Conservation (phyloP, 2,113 vertebrate genomes). For the Gorsachius goisagi region DNA sequence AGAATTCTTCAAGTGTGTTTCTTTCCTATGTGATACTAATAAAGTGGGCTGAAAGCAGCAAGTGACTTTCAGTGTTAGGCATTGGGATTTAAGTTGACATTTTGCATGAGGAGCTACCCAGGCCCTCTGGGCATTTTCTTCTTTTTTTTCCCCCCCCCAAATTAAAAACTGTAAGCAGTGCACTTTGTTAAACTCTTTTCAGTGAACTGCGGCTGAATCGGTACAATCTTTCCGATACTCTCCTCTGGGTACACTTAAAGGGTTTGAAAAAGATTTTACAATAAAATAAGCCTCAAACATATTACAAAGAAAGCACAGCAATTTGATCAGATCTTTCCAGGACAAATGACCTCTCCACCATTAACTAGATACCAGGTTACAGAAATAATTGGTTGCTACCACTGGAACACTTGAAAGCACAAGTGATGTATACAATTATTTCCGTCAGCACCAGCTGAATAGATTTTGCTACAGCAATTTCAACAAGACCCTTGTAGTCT, state of each 20-base stretch:
- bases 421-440: slow-evolving; percentile 8
- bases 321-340: neutral
- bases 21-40: neutral
- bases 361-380: neutral
- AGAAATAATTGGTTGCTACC: slow-evolving; percentile 37
- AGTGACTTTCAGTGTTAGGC: neutral
- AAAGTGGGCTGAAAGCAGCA: neutral
- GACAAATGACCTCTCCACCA: slow-evolving; percentile 5
- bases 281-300: neutral
- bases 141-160: too few relatives aligned
- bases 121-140: neutral
- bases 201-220: neutral
- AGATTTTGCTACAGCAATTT: neutral
- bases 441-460: neutral
- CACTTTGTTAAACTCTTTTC: neutral
- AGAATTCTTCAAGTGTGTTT: neutral
- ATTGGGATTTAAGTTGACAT: neutral
- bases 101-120: neutral
- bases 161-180: neutral
- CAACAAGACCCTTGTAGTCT: neutral
- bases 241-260: neutral
- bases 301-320: neutral
- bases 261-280: neutral
- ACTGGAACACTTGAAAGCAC: neutral
- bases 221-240: neutral